Evolutionary conservation across 2,797 vertebrate species (phyloP), one percentile per base, ranked within the genome.

Genomic region (Xiphophorus birchmanni): DNA sequence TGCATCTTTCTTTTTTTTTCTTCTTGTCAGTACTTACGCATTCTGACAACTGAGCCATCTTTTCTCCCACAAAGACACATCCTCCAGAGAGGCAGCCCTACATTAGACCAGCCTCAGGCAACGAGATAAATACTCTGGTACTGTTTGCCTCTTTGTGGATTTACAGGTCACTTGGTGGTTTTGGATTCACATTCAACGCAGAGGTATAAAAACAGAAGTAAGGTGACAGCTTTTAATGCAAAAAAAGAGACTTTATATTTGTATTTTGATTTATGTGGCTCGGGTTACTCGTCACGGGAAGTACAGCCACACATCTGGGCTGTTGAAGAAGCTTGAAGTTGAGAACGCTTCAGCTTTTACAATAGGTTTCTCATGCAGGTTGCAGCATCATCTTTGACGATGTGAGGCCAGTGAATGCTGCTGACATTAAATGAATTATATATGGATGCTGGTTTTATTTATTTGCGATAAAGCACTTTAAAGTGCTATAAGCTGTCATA

Each of bases 101-200:
- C 26, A 76, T 44, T 58, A 45, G 23, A 76, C 56, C 15, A 45
- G 74, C 56, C 54, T 29, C 26, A 58, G 52, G 52, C 52, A 58
- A 26, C 40, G 10, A 29, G 52, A 75, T 75, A 58, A 76, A 54
- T n/a, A 29, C 74, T 56, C 35, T n/a, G 40, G 67, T 74, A 40
- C 50, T 3, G 32, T 75, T 75, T 50, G 40, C 21, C 32, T 58
- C 37, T 75, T 75, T 58, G 52, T 58, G n/a, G 21, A 75, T 72
- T 56, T 56, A 3, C 13, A 3, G 26, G n/a, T 29, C 45, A 1
- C 26, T 72, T 72, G 5, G 12, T n/a, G 69, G 26, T 17, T n/a
- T 45, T 72, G 11, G 69, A 45, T 72, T 10, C 42, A 72, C 69
- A 72, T 45, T 47, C 5, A 13, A 44, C 44, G 23, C 69, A 47